Evolutionary conservation across 2,113 vertebrate genomes (phyloP).

Genomic region (Sebastes schlegelii): DNA sequence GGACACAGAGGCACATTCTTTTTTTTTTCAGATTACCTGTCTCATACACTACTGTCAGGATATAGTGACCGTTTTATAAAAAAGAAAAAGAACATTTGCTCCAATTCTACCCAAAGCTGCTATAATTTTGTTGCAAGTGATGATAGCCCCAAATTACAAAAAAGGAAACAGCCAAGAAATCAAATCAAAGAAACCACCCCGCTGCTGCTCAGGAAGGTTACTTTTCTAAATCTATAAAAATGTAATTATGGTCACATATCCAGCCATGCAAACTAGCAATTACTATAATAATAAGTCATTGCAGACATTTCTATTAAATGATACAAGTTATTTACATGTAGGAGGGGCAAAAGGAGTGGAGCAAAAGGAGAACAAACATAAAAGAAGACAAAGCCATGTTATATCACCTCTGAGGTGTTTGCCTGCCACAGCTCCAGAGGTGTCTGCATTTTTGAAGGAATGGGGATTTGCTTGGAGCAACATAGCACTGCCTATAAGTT

Average conservation of each 20-base stretch:
- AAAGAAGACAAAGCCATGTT: constrained; percentile 21
- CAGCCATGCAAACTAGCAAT: not conserved
- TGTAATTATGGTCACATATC: not conserved
- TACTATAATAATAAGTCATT: not conserved
- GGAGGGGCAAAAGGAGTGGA: not conserved
- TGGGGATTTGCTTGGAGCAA: constrained; percentile 59
- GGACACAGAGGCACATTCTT: too few species aligned
- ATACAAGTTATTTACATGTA: not conserved
- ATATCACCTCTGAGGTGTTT: constrained; percentile 56
- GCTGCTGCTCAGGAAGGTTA: not conserved
- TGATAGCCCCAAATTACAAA: not conserved
- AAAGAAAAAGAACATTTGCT: too few species aligned
- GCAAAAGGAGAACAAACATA: constrained; percentile 4
- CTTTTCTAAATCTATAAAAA: not conserved
- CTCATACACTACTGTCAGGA: too few species aligned
- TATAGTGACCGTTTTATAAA: too few species aligned
- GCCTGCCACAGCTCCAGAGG: constrained; percentile 55
- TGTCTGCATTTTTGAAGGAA: constrained; percentile 62
- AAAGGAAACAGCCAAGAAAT: not conserved
- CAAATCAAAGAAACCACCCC: not conserved
- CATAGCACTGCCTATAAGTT: constrained; percentile 67
- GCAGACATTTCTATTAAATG: not conserved
- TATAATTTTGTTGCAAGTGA: not conserved
- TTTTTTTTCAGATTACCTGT: too few species aligned
- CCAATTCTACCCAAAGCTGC: too few species aligned